These are phyloP conservation scores for Pangasius larnaudii DNA, from an alignment of 2,797 vertebrate species.

Conservation along the genomic window DNA sequence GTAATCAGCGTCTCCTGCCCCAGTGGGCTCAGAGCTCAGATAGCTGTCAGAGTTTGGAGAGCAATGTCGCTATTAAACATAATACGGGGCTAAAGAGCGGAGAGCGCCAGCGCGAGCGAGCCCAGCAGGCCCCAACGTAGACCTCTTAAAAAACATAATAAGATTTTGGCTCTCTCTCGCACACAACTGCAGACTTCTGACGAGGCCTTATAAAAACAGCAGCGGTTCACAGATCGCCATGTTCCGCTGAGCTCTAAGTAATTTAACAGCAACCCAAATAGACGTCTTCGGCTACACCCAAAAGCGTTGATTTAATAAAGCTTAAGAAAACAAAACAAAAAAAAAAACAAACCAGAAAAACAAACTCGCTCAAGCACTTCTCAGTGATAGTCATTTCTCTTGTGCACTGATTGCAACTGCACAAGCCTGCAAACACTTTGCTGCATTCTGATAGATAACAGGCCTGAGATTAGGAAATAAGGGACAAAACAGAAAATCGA, in stretches of 20 bases:
- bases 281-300: slow-evolving; percentile 49
- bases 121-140: slow-evolving; percentile 51
- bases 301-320: slow-evolving; percentile 41
- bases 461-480: background rate
- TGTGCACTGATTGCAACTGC: background rate
- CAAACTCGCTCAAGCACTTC: background rate
- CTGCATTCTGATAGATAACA: slow-evolving; percentile 3
- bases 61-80: slow-evolving; percentile 54
- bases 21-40: slow-evolving; percentile 43
- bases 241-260: slow-evolving; percentile 56
- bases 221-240: slow-evolving; percentile 40
- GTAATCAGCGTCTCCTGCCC: slow-evolving; percentile 48
- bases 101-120: slow-evolving; percentile 30
- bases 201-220: slow-evolving; percentile 39
- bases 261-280: slow-evolving; percentile 46
- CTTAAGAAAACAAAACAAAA: background rate
- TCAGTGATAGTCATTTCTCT: background rate
- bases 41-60: slow-evolving; percentile 37
- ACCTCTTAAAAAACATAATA: slow-evolving; percentile 58
- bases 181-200: slow-evolving; percentile 55
- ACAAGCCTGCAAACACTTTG: background rate
- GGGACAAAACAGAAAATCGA: background rate
- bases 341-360: slow-evolving; percentile 2
- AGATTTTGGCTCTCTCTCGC: slow-evolving; percentile 51
- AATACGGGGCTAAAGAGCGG: slow-evolving; percentile 50